Base-by-base conservation (phyloP, 2,888 invertebrate species). In the Parnassius glacialis region DNA sequence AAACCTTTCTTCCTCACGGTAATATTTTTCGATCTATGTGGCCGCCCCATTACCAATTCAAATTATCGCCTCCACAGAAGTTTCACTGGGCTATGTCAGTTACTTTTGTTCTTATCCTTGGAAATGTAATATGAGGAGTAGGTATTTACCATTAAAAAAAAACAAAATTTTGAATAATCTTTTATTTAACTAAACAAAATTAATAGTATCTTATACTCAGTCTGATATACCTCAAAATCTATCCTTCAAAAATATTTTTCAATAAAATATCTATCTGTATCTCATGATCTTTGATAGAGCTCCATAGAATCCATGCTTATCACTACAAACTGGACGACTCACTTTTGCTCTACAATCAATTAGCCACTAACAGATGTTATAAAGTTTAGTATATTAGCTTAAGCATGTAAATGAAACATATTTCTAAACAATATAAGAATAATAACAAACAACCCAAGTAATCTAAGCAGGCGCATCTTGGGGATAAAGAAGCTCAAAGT, bases 161-260 rank as follows among this genome's bases (percentile, higher is more conserved):
- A 62, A 58, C 16, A 59, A 47, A 47, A 64, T 65, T 79, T 76
- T 73, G 75, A 78, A 64, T 63, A 70, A 69, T 69, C 59, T 68
- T 84, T 84, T 85, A 85, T 85, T 87, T 73, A 34, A 82, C 81
- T 86, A 84, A 88, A 85, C 85, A 86, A 79, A 85, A 80, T 76
- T 79, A 73, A 82, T 84, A 85, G 80, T 87, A 85, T 83, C 84
- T 83, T 84, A 87, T 85, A 86, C 84, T 90, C 90, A 90, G 90
- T 90, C 89, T 82, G 83, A 87, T 84, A 81, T 74, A 75, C 70
- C 73, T 79, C 73, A 75, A 75, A 78, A 74, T 83, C 80, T 83
- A 81, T 83, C 78, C 81, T 82, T 79, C 83, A 67, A 81, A 84
- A 80, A 81, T 81, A 83, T 76, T 75, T 73, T 78, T 78, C 78